Evolutionary conservation across 2,113 vertebrate genomes (phyloP), one percentile per base, ranked within the genome.

Genomic region (Myocastor coypus): DNA sequence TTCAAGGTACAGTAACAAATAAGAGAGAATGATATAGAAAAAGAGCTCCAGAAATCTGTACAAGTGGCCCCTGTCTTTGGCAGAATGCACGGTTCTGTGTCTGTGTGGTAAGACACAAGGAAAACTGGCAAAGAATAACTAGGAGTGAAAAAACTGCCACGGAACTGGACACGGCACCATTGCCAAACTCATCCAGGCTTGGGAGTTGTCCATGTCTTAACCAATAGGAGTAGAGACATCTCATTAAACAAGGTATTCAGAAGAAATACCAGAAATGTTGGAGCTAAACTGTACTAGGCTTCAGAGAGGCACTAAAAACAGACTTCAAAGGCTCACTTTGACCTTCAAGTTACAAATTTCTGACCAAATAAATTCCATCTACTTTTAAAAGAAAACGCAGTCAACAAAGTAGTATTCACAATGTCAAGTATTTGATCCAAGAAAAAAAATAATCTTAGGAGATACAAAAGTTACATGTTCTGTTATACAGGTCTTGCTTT

Each of bases 61-160:
- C n/a, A 95, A 71, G 86, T 92, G 94, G 77, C 28, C 94, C 57
- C 46, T 87, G 55, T 92, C 82, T 78, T 85, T 94, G 89, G 93
- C 81, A 96, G 52, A 82, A 85, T 83, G 71, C 37, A 61, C n/a
- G 88, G 57, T 63, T 92, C 66, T 91, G 73, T 28, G 16, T 87
- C 80, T 61, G 55, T 94, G 81, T 87, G 55, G 87, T 87, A 82
- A 96, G 90, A 92, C 82, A 90, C 81, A 63, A 73, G 11, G 22
- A 95, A 92, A 78, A n/a, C 90, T 88, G 30, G 71, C 84, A 61
- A 92, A 82, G 77, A 96, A 88, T 59, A 94, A 75, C 69, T 81
- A 59, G 0, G 22, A 57, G 40, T 87, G 68, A 96, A 77, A 95
- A 92, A 86, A 82, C 37, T 46, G 92, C 83, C 34, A 82, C 87